phyloP scores from a whole-genome alignment of 2,888 invertebrate genomes.

The Parochlus steinenii region DNA sequence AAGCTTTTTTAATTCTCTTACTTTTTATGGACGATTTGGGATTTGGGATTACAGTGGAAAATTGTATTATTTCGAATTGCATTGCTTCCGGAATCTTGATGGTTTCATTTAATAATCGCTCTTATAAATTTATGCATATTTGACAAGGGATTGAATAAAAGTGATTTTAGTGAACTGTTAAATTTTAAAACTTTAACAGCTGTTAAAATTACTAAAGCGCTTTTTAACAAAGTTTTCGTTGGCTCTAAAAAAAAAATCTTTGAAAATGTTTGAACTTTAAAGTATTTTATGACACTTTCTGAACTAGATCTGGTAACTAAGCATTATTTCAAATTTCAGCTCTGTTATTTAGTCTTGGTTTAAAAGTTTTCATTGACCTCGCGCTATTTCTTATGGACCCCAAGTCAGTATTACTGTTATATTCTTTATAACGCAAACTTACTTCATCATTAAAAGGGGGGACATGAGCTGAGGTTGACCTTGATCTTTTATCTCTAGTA shows the following conservation, averaged over 20 bases:
- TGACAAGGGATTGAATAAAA: no score
- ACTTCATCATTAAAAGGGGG: slow-evolving; percentile 10
- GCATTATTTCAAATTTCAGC: slow-evolving; percentile 10
- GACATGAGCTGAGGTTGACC: neutral
- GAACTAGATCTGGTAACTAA: neutral
- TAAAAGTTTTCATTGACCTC: neutral
- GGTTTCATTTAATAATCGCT: no score
- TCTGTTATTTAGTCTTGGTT: slow-evolving; percentile 6
- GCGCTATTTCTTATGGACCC: neutral
- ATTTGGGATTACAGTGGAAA: no score
- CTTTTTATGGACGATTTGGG: no score
- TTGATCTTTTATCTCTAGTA: neutral
- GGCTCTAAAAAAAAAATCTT: neutral
- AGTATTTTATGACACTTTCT: neutral
- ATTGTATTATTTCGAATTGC: no score
- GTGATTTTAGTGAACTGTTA: no score
- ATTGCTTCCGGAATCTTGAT: no score
- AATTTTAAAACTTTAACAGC: no score
- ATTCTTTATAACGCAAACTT: slow-evolving; percentile 4
- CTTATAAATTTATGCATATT: no score
- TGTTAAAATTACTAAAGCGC: no score
- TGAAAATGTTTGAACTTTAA: neutral
- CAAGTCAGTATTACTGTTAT: neutral
- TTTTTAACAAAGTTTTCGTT: neutral
- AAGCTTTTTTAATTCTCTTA: no score